Evolutionary conservation across 2,113 vertebrate genomes (phyloP).

Genomic region (Nipponia nippon): DNA sequence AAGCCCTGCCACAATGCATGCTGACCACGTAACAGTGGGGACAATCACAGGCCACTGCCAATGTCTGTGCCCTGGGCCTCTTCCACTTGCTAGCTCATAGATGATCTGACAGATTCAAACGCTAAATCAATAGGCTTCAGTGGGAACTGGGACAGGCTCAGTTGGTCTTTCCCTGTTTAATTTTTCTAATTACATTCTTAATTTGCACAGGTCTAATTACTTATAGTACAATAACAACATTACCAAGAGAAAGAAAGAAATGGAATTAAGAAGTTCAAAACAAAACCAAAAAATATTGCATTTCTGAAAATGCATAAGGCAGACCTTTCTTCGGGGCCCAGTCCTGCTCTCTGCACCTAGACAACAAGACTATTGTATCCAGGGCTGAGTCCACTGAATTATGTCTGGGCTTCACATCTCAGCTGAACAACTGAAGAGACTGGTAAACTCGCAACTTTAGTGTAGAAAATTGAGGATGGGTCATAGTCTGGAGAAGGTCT

Average conservation of each 20-base stretch:
- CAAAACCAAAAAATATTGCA: not conserved
- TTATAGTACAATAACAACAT: not conserved
- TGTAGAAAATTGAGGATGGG: not conserved
- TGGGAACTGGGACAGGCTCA: not conserved
- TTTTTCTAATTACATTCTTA: conserved; percentile 5
- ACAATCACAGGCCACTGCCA: not conserved
- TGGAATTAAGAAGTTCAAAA: not conserved
- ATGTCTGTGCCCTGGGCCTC: not conserved
- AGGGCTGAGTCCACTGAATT: not conserved
- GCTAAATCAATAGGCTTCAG: not conserved
- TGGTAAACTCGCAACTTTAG: not conserved
- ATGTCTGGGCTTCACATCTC: not conserved
- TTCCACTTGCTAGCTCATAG: not conserved
- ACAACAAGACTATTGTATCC: not conserved
- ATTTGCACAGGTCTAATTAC: not conserved
- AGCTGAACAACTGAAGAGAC: not conserved
- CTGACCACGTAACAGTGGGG: not conserved
- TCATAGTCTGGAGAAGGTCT: not conserved
- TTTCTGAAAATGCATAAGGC: not conserved
- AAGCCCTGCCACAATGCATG: not conserved
- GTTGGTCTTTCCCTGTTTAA: not conserved
- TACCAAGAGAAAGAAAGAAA: not conserved
- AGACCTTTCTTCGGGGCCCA: not conserved
- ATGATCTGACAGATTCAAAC: not conserved
- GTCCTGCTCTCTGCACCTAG: not conserved